Conservation (phyloP, 2,113 vertebrate species). For the Corythoichthys intestinalis region DNA sequence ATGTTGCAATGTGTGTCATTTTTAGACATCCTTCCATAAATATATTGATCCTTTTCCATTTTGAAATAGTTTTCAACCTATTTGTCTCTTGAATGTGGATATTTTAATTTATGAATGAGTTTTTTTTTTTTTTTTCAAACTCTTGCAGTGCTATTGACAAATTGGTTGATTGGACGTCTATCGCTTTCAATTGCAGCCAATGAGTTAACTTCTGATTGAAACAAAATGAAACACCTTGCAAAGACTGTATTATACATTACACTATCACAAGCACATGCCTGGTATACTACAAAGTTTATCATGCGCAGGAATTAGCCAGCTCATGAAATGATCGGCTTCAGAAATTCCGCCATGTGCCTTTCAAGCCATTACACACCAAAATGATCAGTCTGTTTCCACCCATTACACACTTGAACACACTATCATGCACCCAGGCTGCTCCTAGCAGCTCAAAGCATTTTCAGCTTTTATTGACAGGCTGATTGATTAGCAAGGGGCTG, state of each 20-base stretch:
- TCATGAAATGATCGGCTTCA: background rate
- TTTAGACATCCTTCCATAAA: too few species aligned
- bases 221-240: background rate
- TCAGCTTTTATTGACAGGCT: slow-evolving; percentile 40
- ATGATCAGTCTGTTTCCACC: background rate
- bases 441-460: slow-evolving; percentile 19
- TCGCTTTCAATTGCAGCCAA: too few species aligned
- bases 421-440: slow-evolving; percentile 1
- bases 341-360: background rate
- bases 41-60: too few species aligned
- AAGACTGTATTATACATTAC: background rate
- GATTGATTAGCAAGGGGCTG: slow-evolving; percentile 49
- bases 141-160: too few species aligned
- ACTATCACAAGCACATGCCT: background rate
- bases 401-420: slow-evolving; percentile 4
- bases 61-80: too few species aligned
- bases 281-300: background rate
- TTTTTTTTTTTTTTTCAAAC: too few species aligned
- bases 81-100: too few species aligned
- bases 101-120: too few species aligned
- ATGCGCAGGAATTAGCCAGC: background rate
- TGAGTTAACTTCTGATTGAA: background rate
- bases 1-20: too few species aligned
- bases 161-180: too few species aligned
- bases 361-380: slow-evolving; percentile 11